Evolutionary conservation across 2,113 vertebrate species (phyloP).

Genomic region (Gymnarchus niloticus): DNA sequence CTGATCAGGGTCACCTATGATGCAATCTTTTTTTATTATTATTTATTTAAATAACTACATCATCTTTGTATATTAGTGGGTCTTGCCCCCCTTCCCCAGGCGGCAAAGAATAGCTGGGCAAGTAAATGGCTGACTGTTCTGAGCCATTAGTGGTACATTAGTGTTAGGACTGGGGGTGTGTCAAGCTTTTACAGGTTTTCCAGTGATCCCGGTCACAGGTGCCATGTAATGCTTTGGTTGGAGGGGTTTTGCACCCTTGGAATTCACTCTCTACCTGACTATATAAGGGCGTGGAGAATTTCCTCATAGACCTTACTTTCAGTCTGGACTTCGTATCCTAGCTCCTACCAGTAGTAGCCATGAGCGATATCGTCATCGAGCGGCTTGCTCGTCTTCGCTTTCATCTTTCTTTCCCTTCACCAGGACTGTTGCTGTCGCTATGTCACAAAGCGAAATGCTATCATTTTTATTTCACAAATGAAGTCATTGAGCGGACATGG

Average conservation of each 20-base stretch:
- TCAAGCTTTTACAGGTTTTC: neutral
- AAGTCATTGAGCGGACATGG: neutral
- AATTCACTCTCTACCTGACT: neutral
- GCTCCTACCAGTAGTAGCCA: neutral
- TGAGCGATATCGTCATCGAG: neutral
- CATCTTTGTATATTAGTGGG: no score
- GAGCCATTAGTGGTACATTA: no score
- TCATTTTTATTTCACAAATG: neutral
- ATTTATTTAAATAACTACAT: no score
- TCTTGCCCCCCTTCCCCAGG: no score
- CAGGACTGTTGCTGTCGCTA: neutral
- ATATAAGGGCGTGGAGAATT: neutral
- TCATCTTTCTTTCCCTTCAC: neutral
- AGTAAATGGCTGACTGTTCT: neutral
- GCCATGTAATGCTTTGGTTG: neutral
- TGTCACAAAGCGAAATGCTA: neutral
- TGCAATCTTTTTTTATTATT: no score
- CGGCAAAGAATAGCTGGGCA: neutral
- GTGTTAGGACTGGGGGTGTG: no score
- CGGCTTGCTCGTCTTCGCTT: no score
- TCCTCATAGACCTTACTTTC: neutral
- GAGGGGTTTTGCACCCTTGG: neutral
- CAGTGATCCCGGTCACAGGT: neutral
- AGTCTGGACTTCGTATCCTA: neutral
- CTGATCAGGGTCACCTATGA: no score